Conservation (phyloP, 2,888 invertebrate species). For the Perithous albicinctus region DNA sequence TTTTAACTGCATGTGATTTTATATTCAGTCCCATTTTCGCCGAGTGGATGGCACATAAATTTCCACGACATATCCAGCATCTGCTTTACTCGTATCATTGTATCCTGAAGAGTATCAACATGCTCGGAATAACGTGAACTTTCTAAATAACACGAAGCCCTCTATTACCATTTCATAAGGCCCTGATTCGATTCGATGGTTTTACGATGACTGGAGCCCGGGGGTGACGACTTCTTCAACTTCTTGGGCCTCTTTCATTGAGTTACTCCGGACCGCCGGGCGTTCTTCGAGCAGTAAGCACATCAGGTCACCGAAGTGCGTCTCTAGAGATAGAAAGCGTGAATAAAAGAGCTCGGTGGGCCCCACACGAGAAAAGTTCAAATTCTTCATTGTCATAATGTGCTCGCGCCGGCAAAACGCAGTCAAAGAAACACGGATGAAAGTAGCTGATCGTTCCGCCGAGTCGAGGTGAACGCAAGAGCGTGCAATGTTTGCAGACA, state of each 20-base stretch:
- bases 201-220: constrained; percentile 77
- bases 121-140: constrained; percentile 1
- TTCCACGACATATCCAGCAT: background rate
- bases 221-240: constrained; percentile 66
- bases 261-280: constrained; percentile 44
- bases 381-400: constrained; percentile 50
- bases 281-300: constrained; percentile 56
- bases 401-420: background rate
- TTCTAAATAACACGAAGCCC: constrained; percentile 7
- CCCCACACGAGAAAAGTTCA: constrained; percentile 19
- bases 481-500: constrained; percentile 80
- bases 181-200: constrained; percentile 79
- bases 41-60: constrained; percentile 26
- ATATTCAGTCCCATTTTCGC: constrained; percentile 1
- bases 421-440: constrained; percentile 46
- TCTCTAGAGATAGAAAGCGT: constrained; percentile 20
- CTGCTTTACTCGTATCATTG: constrained; percentile 21
- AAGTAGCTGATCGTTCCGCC: constrained; percentile 57
- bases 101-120: constrained; percentile 37
- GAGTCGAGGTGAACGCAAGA: constrained; percentile 48
- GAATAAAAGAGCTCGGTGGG: constrained; percentile 26
- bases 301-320: constrained; percentile 46
- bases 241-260: constrained; percentile 43
- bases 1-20: too few species aligned
- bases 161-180: background rate